These are phyloP conservation scores for Setophaga petechia DNA, from an alignment of 2,113 vertebrate genomes.

Conservation along the genomic window DNA sequence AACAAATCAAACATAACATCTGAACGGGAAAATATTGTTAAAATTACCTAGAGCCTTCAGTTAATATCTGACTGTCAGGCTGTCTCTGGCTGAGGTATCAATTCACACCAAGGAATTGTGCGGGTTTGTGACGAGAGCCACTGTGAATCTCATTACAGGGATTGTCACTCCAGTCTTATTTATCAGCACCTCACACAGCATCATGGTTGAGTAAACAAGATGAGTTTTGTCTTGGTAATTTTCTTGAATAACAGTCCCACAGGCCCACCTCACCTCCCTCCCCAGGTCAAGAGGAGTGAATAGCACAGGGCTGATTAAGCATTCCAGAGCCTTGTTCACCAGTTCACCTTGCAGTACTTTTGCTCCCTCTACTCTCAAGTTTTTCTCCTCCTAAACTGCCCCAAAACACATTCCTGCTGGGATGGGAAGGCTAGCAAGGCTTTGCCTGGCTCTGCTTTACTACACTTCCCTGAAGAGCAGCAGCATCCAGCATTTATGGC, in stretches of 20 bases:
- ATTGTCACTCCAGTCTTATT: neutral
- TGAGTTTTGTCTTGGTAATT: neutral
- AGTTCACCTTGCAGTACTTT: neutral
- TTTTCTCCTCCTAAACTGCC: neutral
- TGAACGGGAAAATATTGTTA: conserved; percentile 50
- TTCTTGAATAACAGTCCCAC: neutral
- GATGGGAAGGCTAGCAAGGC: neutral
- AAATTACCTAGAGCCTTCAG: conserved; percentile 31
- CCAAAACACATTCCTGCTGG: neutral
- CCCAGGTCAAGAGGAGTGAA: neutral
- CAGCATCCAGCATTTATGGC: neutral
- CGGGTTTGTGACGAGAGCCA: neutral
- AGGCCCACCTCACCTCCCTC: neutral
- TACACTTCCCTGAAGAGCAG: neutral
- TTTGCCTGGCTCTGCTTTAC: neutral
- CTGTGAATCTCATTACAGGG: neutral
- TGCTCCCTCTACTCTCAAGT: neutral
- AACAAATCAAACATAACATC: conserved; percentile 54
- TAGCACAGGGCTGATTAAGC: neutral
- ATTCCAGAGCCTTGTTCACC: fast-evolving
- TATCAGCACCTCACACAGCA: neutral
- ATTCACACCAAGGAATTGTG: neutral
- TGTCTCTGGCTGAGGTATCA: neutral
- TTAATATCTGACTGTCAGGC: conserved; percentile 29
- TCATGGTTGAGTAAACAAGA: neutral